phyloP scores from a whole-genome alignment of 2,113 vertebrate genomes.

The Archilochus colubris region DNA sequence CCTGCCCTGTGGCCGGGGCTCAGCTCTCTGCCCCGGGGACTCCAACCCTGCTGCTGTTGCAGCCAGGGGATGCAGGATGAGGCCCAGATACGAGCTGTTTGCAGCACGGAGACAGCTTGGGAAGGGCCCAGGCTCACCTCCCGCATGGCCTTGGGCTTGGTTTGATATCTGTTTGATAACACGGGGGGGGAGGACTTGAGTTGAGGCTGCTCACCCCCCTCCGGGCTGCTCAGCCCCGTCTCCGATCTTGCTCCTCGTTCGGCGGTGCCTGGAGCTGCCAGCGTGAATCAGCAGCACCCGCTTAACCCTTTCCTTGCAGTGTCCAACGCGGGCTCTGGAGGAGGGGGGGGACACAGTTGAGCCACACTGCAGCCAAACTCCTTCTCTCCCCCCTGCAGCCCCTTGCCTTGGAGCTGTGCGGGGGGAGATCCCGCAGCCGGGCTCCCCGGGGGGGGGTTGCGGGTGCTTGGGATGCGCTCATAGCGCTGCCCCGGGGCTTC shows the following conservation, averaged over 20 bases:
- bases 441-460: background rate
- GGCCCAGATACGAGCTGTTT: background rate
- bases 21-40: background rate
- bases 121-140: background rate
- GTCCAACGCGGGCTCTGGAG: background rate
- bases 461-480: background rate
- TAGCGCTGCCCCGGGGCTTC: background rate
- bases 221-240: background rate
- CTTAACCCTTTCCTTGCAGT: background rate
- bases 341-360: rapidly evolving
- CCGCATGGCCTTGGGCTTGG: background rate
- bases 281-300: conserved; percentile 44
- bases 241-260: background rate
- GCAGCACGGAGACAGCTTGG: background rate
- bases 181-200: background rate
- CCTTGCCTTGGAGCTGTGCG: rapidly evolving
- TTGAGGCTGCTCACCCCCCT: background rate
- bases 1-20: background rate
- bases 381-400: background rate
- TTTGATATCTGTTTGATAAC: background rate
- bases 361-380: background rate
- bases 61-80: background rate
- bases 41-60: background rate
- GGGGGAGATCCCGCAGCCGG: background rate
- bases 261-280: background rate